phyloP scores from a whole-genome alignment of 2,797 vertebrate species.

The Syndactyla subalaris region DNA sequence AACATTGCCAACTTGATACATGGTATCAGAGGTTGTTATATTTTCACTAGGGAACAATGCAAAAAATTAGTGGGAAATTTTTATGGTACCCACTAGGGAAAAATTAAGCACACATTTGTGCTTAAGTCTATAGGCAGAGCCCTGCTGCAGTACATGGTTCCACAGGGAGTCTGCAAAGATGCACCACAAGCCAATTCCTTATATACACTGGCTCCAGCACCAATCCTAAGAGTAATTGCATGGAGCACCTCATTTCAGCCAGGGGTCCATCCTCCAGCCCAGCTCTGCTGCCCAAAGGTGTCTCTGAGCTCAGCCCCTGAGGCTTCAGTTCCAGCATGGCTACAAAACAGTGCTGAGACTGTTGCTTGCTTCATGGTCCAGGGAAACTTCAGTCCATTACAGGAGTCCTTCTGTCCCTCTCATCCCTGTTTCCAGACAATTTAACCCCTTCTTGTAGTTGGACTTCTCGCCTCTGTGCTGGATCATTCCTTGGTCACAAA shows the following conservation, averaged over 20 bases:
- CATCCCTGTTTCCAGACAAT: neutral
- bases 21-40: fast-evolving
- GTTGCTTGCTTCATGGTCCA: neutral
- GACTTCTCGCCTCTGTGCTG: neutral
- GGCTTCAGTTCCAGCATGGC: neutral
- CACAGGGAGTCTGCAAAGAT: neutral
- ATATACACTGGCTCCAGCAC: neutral
- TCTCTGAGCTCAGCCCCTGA: neutral
- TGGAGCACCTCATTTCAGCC: neutral
- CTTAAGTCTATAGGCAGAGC: neutral
- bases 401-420: neutral
- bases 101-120: neutral
- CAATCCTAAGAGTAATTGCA: fast-evolving
- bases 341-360: neutral
- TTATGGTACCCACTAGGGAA: neutral
- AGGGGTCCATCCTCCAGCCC: neutral
- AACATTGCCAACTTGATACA: neutral
- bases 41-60: neutral
- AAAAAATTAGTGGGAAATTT: neutral
- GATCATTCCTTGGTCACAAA: neutral
- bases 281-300: neutral
- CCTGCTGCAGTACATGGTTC: fast-evolving
- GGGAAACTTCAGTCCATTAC: neutral
- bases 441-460: neutral
- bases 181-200: neutral